Base-by-base conservation (phyloP, 35 echinoderm and acorn worm genomes). In the Apostichopus californicus region DNA sequence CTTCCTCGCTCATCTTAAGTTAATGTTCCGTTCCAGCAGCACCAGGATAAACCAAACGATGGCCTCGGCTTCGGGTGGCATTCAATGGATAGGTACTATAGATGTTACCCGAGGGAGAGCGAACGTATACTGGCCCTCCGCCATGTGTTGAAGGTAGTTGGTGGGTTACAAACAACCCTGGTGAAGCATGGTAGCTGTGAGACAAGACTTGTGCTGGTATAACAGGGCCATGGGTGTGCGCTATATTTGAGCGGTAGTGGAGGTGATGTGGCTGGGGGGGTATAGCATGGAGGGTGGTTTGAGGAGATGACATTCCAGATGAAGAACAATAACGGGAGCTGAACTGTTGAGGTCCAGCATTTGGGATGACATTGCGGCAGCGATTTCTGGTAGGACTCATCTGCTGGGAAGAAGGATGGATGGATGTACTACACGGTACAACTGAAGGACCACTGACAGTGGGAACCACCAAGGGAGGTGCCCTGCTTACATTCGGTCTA, bases 31-130 rank as follows among this genome's bases (percentile, higher is more conserved):
- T 23, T 18, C 81, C 61, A 28, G 24, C 86, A 73, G 18, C 68
- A 54, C 86, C 86, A 6, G 57, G 86, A 10, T 72, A 89, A n/a
- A 89, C 86, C 64, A 89, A 28, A 66, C 54, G 68, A 55, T 85
- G 96, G 92, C 54, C 90, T 80, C n/a, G 95, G 68, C 90, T 96
- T 57, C 87, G 87, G 9, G 94, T 96, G 20, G 97, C 93, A 73
- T 95, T 99, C 77, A 99, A 77, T 15, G 97, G 93, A 58, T 96
- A 99, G 3, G 96, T 98, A 77, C 94, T 95, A 90, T 98, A 98
- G 78, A 99, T 94, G 79, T 96, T 96, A 28, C 97, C 97, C 1
- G 97, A 96, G 3, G 97, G 97, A 13, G 97, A 99, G 7, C 93
- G 93, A 28, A 99, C 91, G 46, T 99, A 99, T 1, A 99, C 93